These are phyloP conservation scores for Temnothorax rugatulus DNA, from an alignment of 2,888 invertebrate genomes.

Conservation along the genomic window DNA sequence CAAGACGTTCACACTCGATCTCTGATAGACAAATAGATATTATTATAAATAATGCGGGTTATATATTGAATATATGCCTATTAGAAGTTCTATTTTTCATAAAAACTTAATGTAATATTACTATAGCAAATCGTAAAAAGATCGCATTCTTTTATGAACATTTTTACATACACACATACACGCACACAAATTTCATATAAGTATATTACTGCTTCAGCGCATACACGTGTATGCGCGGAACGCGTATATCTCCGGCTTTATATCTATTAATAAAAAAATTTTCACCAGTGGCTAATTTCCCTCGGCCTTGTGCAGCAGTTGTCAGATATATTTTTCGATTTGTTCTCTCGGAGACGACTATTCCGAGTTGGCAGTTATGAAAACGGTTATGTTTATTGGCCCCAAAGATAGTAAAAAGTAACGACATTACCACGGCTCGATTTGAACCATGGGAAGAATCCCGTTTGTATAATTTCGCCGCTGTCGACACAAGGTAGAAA, in stretches of 20 bases:
- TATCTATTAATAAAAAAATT: conserved; percentile 18
- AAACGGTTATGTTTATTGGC: conserved; percentile 78
- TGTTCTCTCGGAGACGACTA: conserved; percentile 35
- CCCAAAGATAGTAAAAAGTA: conserved; percentile 72
- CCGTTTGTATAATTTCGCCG: conserved; percentile 57
- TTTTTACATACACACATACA: background rate
- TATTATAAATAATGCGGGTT: background rate
- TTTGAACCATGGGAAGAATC: conserved; percentile 57
- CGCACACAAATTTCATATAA: background rate
- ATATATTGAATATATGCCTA: too few species aligned
- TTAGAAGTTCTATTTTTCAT: background rate
- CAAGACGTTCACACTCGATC: background rate
- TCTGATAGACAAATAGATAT: background rate
- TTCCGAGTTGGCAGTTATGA: conserved; percentile 67
- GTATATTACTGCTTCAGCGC: background rate
- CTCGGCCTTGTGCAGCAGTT: background rate
- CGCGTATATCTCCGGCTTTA: background rate
- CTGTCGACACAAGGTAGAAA: conserved; percentile 46
- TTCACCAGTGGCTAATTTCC: conserved; percentile 4
- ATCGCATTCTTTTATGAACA: background rate
- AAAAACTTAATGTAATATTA: background rate
- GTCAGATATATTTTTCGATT: conserved; percentile 37
- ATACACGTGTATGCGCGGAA: background rate
- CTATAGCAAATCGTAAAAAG: background rate
- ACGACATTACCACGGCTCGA: conserved; percentile 70